Evolutionary conservation across 2,113 vertebrate genomes (phyloP).

Genomic region (Tragelaphus strepsiceros): DNA sequence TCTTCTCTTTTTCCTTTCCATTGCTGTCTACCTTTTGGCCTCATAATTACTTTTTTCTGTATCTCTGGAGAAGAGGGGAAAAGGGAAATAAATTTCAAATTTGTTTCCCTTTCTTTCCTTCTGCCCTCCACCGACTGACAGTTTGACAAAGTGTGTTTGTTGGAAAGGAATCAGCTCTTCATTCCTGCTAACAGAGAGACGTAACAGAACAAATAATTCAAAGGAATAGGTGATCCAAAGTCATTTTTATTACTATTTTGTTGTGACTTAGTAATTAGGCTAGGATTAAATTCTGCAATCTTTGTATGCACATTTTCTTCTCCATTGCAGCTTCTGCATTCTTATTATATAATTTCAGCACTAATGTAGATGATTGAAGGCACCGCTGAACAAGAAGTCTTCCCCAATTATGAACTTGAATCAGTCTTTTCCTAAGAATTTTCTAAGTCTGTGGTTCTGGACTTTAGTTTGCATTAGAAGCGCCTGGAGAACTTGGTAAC

Average conservation of each 20-base stretch:
- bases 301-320: neutral
- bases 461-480: neutral
- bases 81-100: conserved; percentile 16
- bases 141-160: neutral
- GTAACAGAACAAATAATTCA: neutral
- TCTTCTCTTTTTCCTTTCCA: neutral
- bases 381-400: neutral
- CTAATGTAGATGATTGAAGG: neutral
- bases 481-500: neutral
- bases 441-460: neutral
- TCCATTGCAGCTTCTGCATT: neutral
- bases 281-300: neutral
- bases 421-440: neutral
- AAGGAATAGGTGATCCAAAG: neutral
- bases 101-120: neutral
- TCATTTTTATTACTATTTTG: neutral
- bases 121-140: neutral
- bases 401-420: neutral
- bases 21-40: neutral
- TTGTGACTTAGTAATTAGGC: neutral
- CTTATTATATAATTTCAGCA: neutral
- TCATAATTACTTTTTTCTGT: neutral
- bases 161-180: neutral
- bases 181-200: neutral
- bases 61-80: neutral